phyloP scores from a whole-genome alignment of 92 coral and sea anemone genomes.

The Ricordea florida region DNA sequence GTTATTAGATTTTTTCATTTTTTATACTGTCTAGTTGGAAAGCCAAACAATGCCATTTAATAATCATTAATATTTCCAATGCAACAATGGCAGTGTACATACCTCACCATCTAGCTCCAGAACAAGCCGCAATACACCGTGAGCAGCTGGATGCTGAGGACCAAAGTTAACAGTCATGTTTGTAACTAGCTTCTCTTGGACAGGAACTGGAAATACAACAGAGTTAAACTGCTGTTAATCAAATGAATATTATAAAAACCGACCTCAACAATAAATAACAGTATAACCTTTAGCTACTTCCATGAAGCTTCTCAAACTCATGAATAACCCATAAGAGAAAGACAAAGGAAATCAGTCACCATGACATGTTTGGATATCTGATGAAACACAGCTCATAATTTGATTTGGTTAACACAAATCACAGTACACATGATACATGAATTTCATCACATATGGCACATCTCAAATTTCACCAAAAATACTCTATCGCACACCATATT shows the following conservation, averaged over 20 bases:
- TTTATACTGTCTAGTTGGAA: too few species aligned
- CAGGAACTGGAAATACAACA: slow-evolving; percentile 75
- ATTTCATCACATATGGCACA: too few species aligned
- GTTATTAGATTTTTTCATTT: too few species aligned
- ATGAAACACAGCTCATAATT: too few species aligned
- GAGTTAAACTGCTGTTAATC: too few species aligned
- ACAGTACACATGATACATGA: too few species aligned
- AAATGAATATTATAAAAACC: too few species aligned
- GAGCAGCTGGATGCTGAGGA: slow-evolving; percentile 99
- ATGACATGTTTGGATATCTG: too few species aligned
- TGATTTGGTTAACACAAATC: too few species aligned
- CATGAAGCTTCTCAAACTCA: neutral
- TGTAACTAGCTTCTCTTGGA: slow-evolving; percentile 87
- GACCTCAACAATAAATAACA: too few species aligned
- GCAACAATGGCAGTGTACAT: neutral
- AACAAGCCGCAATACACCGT: slow-evolving; percentile 96
- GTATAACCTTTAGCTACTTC: neutral
- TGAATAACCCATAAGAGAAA: neutral
- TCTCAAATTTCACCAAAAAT: too few species aligned
- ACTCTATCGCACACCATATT: too few species aligned
- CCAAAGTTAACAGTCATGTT: slow-evolving; percentile 93
- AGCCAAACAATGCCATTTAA: neutral
- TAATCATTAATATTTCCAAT: neutral
- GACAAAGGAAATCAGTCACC: neutral
- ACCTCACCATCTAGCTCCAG: slow-evolving; percentile 99